Percentiles rank a stretch among this genome's conserved stretches.
Conservation (phyloP, 2,888 invertebrate genomes). For the Ectropis crepuscularia region DNA sequence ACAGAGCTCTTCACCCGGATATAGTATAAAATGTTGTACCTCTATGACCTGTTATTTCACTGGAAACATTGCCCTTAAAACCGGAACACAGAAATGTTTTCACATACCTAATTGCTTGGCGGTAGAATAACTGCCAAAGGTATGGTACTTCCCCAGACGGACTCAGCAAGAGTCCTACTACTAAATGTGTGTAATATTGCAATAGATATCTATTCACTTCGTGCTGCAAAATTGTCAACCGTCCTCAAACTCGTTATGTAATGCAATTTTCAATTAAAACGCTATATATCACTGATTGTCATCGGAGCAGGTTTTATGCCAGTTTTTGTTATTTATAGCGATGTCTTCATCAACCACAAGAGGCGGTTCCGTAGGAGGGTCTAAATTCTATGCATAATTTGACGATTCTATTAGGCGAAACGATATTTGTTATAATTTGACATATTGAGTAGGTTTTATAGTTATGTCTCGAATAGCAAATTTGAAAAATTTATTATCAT, state of each 20-base stretch:
- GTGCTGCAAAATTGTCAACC: slow-evolving; percentile 17
- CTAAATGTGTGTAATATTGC: neutral
- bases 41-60: too few relatives aligned
- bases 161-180: too few relatives aligned
- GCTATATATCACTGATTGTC: slow-evolving; percentile 22
- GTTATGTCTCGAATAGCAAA: slow-evolving; percentile 12
- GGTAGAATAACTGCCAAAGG: too few relatives aligned
- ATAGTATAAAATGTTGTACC: too few relatives aligned
- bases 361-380: slow-evolving; percentile 49
- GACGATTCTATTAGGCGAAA: slow-evolving; percentile 54
- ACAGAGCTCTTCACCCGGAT: too few relatives aligned
- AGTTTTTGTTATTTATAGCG: slow-evolving; percentile 29
- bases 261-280: slow-evolving; percentile 24
- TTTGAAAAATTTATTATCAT: neutral
- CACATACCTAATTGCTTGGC: too few relatives aligned
- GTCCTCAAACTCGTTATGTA: slow-evolving; percentile 17
- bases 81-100: too few relatives aligned
- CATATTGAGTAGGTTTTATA: slow-evolving; percentile 24
- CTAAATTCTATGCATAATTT: slow-evolving; percentile 60
- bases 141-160: too few relatives aligned
- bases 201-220: neutral
- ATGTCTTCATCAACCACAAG: slow-evolving; percentile 29
- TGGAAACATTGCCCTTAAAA: too few relatives aligned
- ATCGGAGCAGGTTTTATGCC: slow-evolving; percentile 16
- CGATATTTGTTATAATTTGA: slow-evolving; percentile 21